Percentiles rank a stretch among this genome's conserved stretches.
Conservation (phyloP, 2,888 invertebrate species). For the Orthosia gracilis region DNA sequence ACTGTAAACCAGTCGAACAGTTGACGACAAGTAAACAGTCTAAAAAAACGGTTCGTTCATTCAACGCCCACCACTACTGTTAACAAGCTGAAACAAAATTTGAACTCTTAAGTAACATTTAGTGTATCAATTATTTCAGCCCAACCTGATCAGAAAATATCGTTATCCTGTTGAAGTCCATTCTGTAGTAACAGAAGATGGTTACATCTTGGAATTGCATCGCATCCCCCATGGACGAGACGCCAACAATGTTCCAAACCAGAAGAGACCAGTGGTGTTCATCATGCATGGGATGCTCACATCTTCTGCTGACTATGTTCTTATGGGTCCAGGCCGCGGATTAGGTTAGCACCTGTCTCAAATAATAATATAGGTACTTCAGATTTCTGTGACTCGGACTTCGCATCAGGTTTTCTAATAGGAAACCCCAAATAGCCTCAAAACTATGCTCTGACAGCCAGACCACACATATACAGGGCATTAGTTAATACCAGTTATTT, state of each 20-base stretch:
- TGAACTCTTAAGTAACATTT: background rate
- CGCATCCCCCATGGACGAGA: slow-evolving; percentile 92
- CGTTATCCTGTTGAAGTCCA: slow-evolving; percentile 93
- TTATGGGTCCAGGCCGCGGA: slow-evolving; percentile 93
- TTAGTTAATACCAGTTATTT: slow-evolving; percentile 1
- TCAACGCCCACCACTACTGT: too few species aligned
- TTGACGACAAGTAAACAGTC: too few species aligned
- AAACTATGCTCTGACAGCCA: background rate
- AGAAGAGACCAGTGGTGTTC: slow-evolving; percentile 90
- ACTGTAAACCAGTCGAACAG: too few species aligned
- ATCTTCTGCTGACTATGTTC: slow-evolving; percentile 94
- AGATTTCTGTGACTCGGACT: background rate
- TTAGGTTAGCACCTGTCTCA: slow-evolving; percentile 88
- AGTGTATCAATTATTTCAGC: slow-evolving; percentile 32
- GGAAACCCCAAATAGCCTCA: too few species aligned
- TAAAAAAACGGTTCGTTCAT: too few species aligned
- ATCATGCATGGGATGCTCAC: slow-evolving; percentile 94
- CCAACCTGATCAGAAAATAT: slow-evolving; percentile 90
- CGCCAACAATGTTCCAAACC: slow-evolving; percentile 79
- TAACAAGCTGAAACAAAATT: background rate
- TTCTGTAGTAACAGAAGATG: slow-evolving; percentile 93
- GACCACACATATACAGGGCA: background rate
- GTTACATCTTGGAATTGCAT: slow-evolving; percentile 95
- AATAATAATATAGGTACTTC: background rate
- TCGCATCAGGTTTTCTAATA: background rate